Evolutionary conservation across 1,140 invertebrate genomes (phyloP), one percentile per base, ranked within the genome.

Genomic region (Ruditapes philippinarum): DNA sequence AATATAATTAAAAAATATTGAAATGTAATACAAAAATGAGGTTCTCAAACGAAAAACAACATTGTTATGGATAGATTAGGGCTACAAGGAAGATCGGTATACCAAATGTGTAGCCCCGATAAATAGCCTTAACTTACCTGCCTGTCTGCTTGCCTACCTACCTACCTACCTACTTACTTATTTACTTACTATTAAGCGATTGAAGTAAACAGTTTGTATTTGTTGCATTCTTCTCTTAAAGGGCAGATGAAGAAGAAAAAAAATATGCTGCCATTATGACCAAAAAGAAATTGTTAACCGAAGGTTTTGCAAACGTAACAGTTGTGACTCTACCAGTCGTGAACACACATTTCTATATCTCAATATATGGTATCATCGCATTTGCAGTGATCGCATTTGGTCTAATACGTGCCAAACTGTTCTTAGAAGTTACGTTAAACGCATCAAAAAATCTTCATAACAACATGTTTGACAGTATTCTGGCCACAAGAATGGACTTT

Each of bases 371-470:
- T 11, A 94, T 90, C 0, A 93, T 96, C 19, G 94, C 95, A 12
- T 88, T 86, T 7, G 87, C 73, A 33, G 92, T 96, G 0, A 95
- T 96, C 76, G 22, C 96, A 2, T 93, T 95, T 81, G 95, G 95
- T 31, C 82, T 96, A 11, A 49, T 95, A 0, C 96, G 97, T 81
- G 98, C 97, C 0, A 96, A 97, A 45, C 93, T 96, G 3, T 98
- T 98, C 95, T 98, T 98, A 89, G 92, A 92, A 84, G 91, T 93
- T 36, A 98, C 98, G 82, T 97, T 98, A 96, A 96, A 96, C 51
- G 97, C 98, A 9, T 98, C 98, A 0, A 97, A 97, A 70, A 97
- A 96, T 38, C 96, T 98, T 0, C 98, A 99, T 93, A 97, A 99
- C 92, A 96, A 95, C 7, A 98, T 99, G 97, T 99, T 99, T 93